A percentile compares a stretch with the other conserved stretches of the same genome.
Evolutionary conservation across 2,113 vertebrate species (phyloP).

Genomic region (Leptobrachium leishanense): DNA sequence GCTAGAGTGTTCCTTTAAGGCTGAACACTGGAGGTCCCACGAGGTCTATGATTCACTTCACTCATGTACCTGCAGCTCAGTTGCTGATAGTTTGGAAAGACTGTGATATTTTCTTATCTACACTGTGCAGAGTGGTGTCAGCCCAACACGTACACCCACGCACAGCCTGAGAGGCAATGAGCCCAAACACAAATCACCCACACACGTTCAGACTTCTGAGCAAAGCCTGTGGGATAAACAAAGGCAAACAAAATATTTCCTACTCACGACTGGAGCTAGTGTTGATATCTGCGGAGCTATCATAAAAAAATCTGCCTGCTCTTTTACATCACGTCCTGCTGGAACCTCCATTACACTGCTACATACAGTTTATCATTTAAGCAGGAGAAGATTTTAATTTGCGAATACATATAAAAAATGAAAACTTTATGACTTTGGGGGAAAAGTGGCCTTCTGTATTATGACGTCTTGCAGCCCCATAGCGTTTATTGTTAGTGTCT

Average conservation of each 20-base stretch:
- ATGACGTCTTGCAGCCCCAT: no score
- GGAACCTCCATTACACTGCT: no score
- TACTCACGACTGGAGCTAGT: not conserved
- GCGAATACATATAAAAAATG: no score
- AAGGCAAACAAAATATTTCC: not conserved
- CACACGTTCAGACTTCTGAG: slow-evolving; percentile 5
- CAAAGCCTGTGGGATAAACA: slow-evolving; percentile 1
- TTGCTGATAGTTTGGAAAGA: not conserved
- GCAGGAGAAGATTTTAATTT: no score
- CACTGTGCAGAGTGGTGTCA: slow-evolving; percentile 35
- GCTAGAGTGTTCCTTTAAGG: no score
- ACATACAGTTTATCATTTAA: no score
- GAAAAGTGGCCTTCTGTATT: no score
- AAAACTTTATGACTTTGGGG: no score
- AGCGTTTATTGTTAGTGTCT: no score
- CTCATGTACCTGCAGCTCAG: slow-evolving; percentile 35
- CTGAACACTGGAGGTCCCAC: not conserved
- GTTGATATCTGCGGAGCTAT: not conserved
- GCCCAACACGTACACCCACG: slow-evolving; percentile 39
- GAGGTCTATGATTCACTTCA: slow-evolving; percentile 30
- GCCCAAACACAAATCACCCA: slow-evolving; percentile 39
- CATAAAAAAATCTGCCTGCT: no score
- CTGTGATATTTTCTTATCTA: slow-evolving; percentile 46
- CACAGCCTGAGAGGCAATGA: slow-evolving; percentile 29
- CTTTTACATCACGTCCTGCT: no score